Evolutionary conservation across 2,888 invertebrate genomes (phyloP), one percentile per base, ranked within the genome.

Genomic region (Hedychridium roseum): DNA sequence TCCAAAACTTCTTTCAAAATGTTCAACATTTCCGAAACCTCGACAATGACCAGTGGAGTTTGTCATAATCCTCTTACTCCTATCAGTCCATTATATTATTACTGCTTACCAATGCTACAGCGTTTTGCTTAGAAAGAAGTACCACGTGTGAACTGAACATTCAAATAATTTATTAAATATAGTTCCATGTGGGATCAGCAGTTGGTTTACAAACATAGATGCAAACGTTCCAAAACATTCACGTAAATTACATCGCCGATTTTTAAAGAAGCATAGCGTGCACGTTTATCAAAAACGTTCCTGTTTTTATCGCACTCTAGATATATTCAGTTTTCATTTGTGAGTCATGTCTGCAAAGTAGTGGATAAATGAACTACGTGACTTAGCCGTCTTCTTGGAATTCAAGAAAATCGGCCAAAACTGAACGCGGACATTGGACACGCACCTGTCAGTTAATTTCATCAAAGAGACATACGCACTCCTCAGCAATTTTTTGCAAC

Each of bases 11-110:
- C 49, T 11, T 41, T 49, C n/a, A 54, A 11, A 3, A 43, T 4
- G 2, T 3, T 37, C 32, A 62, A 41, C 67, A 68, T 68, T n/a
- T 12, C 27, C 9, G 11, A 11, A 17, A 11, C 7, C 3, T 14
- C 14, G 18, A 39, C 9, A 1, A 15, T 14, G 37, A 15, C 11
- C 28, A 9, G 5, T 23, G 23, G 23, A 4, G 23, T 9, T 23
- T n/a, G n/a, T n/a, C n/a, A n/a, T n/a, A n/a, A n/a, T n/a, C n/a
- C n/a, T n/a, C n/a, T n/a, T n/a, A n/a, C n/a, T n/a, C n/a, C n/a
- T n/a, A n/a, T n/a, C n/a, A n/a, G n/a, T n/a, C n/a, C n/a, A n/a
- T n/a, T n/a, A n/a, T n/a, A n/a, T n/a, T n/a, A n/a, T n/a, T n/a
- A n/a, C n/a, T n/a, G n/a, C n/a, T n/a, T 23, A 23, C 23, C 5